A percentile compares a stretch with the other conserved stretches of the same genome.
phyloP scores from a whole-genome alignment of 2,797 vertebrate species.

The Halcyon leucocephala region DNA sequence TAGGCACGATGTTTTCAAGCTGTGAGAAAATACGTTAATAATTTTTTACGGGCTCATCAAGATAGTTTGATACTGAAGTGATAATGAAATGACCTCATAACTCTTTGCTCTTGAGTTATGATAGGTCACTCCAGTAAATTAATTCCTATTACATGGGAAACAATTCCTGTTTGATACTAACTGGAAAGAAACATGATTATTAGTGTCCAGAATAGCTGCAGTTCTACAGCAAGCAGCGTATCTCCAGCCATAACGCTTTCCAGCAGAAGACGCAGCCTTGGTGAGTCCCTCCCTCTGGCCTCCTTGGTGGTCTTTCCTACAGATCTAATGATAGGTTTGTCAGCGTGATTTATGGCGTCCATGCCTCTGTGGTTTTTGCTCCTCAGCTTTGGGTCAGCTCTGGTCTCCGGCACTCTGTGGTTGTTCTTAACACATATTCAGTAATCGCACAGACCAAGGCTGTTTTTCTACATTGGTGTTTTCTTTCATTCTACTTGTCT shows the following conservation, averaged over 20 bases:
- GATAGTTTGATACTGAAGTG: not conserved
- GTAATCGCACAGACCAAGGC: not conserved
- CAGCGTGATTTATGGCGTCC: constrained; percentile 53
- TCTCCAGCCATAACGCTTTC: constrained; percentile 20
- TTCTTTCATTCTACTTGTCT: constrained; percentile 22
- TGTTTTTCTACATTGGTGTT: constrained; percentile 50
- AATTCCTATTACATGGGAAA: not conserved
- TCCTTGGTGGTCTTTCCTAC: constrained; percentile 67
- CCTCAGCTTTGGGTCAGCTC: constrained; percentile 13
- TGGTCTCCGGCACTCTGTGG: constrained; percentile 1
- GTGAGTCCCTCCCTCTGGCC: constrained; percentile 27
- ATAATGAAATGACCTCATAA: constrained; percentile 39
- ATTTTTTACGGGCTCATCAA: constrained; percentile 13
- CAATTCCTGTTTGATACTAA: not conserved
- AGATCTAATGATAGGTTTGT: constrained; percentile 41
- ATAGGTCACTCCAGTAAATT: not conserved
- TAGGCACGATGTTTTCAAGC: not conserved
- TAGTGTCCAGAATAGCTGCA: not conserved
- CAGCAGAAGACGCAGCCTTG: not conserved
- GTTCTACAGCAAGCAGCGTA: not conserved
- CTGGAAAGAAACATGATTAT: not conserved
- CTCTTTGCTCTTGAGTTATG: constrained; percentile 22
- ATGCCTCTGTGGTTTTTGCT: constrained; percentile 42
- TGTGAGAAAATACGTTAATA: constrained; percentile 1
- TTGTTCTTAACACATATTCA: constrained; percentile 23